These are phyloP conservation scores for Epinephelus fuscoguttatus DNA, from an alignment of 2,113 vertebrate genomes.

Conservation along the genomic window DNA sequence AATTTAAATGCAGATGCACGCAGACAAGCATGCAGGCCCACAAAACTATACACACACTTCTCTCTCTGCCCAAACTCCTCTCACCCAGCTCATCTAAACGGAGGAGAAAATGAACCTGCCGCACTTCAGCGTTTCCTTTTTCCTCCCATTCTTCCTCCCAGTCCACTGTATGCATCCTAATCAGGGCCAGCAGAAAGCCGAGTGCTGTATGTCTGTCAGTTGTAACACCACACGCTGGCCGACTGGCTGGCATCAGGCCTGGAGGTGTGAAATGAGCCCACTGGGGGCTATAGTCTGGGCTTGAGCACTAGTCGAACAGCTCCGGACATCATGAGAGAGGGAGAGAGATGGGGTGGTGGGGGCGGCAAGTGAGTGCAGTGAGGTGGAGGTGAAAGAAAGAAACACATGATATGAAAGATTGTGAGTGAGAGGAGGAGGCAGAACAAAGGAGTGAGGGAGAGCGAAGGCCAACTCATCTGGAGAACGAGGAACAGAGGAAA, in stretches of 20 bases:
- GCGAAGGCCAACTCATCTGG: conserved; percentile 48
- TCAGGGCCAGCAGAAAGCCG: conserved; percentile 49
- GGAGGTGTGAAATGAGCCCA: conserved; percentile 70
- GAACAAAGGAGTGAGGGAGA: conserved; percentile 67
- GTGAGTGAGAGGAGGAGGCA: conserved; percentile 27
- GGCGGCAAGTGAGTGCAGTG: conserved; percentile 20
- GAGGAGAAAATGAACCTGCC: conserved; percentile 38
- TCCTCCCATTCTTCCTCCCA: conserved; percentile 13
- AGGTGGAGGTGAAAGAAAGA: conserved; percentile 40
- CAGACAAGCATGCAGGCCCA: conserved; percentile 19
- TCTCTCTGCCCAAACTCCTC: conserved; percentile 21
- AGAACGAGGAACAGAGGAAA: conserved; percentile 51
- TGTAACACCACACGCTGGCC: conserved; percentile 49
- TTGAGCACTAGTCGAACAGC: conserved; percentile 69
- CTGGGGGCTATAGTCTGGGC: conserved; percentile 69
- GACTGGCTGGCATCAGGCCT: conserved; percentile 58
- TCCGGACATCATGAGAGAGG: conserved; percentile 51
- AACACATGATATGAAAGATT: conserved; percentile 25
- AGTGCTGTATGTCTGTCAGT: conserved; percentile 58
- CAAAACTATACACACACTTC: conserved; percentile 3
- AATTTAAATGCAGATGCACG: conserved; percentile 21
- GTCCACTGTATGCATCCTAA: conserved; percentile 60
- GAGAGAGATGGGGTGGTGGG: background rate
- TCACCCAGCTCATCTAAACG: conserved; percentile 36
- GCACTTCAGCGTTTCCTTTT: conserved; percentile 17